Evolutionary conservation across 2,113 vertebrate species (phyloP).

Genomic region (Heliornis fulica): DNA sequence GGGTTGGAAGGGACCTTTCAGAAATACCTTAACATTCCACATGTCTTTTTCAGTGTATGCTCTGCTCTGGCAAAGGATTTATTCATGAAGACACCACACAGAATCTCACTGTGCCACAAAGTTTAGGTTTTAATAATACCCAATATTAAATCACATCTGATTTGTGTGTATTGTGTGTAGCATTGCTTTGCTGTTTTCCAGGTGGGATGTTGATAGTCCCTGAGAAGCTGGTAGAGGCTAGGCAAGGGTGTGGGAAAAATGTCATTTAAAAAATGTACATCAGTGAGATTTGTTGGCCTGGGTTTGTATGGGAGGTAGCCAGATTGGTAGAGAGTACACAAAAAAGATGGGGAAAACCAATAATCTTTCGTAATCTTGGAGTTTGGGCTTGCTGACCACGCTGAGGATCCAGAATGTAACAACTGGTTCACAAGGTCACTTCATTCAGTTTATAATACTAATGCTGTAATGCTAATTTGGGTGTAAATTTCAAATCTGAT

Average conservation of each 20-base stretch:
- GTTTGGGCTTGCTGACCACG: background rate
- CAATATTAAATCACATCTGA: background rate
- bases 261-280: background rate
- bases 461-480: background rate
- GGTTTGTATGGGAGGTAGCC: background rate
- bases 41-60: background rate
- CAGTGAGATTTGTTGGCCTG: background rate
- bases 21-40: background rate
- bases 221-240: background rate
- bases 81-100: background rate
- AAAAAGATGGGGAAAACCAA: background rate
- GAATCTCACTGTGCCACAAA: background rate
- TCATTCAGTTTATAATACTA: background rate
- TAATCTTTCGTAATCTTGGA: background rate
- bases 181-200: background rate
- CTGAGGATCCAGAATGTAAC: background rate
- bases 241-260: background rate
- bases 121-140: background rate
- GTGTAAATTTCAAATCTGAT: background rate
- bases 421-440: background rate
- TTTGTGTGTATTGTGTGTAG: background rate
- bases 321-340: background rate
- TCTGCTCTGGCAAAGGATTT: background rate
- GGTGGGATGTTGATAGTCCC: background rate
- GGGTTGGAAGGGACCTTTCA: background rate